These are phyloP conservation scores for Danio rerio DNA, from an alignment of 2,113 vertebrate genomes.

Conservation along the genomic window DNA sequence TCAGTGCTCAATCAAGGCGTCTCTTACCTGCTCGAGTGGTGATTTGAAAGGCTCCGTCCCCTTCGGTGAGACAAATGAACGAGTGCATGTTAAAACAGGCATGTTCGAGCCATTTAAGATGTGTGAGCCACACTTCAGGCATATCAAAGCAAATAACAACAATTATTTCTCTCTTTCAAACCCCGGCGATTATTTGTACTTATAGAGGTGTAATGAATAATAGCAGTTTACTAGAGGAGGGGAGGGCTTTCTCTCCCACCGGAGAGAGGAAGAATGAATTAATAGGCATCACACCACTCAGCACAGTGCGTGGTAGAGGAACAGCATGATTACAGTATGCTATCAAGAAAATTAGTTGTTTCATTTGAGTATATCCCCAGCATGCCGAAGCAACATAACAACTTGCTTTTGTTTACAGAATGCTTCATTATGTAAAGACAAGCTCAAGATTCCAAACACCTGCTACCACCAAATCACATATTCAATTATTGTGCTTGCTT, in stretches of 20 bases:
- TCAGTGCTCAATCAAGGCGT: constrained; percentile 28
- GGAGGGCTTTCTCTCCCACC: constrained; percentile 61
- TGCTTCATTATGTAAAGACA: constrained; percentile 80
- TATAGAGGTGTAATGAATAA: constrained; percentile 68
- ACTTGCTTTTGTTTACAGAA: constrained; percentile 87
- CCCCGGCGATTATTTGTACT: constrained; percentile 63
- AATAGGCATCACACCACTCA: constrained; percentile 73
- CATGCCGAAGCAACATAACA: constrained; percentile 81
- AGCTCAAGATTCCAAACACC: constrained; percentile 81
- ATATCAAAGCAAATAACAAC: constrained; percentile 63
- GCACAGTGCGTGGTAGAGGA: constrained; percentile 77
- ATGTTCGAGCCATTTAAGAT: constrained; percentile 53
- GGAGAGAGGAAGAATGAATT: constrained; percentile 69
- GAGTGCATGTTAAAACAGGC: constrained; percentile 35
- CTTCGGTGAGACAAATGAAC: constrained; percentile 26
- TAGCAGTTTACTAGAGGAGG: constrained; percentile 66
- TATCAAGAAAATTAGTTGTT: constrained; percentile 86
- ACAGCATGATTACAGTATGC: constrained; percentile 80
- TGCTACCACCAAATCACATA: constrained; percentile 75
- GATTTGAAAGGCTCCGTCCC: constrained; percentile 34
- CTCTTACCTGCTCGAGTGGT: constrained; percentile 25
- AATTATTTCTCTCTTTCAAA: constrained; percentile 74
- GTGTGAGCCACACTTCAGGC: constrained; percentile 52
- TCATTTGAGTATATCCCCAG: constrained; percentile 76
- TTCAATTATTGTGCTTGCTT: constrained; percentile 85